Evolutionary conservation across 2,888 invertebrate species (phyloP), one percentile per base, ranked within the genome.

Genomic region (Ormyrus nitidulus): DNA sequence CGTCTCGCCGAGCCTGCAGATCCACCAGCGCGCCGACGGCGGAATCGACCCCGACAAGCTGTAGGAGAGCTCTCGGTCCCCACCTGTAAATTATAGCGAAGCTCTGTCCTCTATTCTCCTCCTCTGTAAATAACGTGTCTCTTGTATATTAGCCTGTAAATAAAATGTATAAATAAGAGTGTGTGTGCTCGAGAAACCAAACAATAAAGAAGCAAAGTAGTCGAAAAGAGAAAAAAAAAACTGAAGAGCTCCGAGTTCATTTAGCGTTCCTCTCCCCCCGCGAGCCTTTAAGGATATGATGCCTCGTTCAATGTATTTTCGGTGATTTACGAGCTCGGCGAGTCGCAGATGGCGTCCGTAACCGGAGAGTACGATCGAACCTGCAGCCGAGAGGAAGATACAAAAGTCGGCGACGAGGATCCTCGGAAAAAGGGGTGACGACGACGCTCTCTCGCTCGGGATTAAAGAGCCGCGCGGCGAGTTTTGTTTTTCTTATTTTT

Each of bases 81-180:
- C 10, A 7, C 13, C 9, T n/a, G n/a, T 46, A 44, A 7, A 3
- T 1, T n/a, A 3, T n/a, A 34, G 34, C 34, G 34, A 34, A 34
- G 34, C 34, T 34, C 34, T 3, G 34, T 34, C 34, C 34, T 34
- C 34, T 34, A 3, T 34, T 34, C 34, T 34, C 34, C 0, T 34
- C 34, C 34, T 4, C 34, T 34, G 34, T 34, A 34, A 34, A 46
- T 11, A 58, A 8, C 6, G 44, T 53, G 62, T 44, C 51, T 72
- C 64, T 74, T 89, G 90, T 90, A 89, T 87, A 90, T 89, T 89
- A 90, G 88, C 81, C 81, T 90, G 90, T 90, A 90, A 90, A 90
- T 90, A 90, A 88, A 34, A 85, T 90, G 90, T 89, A 89, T 87
- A 89, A 87, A 87, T 61, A 81, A 54, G 84, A 34, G 34, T 4